These are phyloP conservation scores for Brachionus paranguensis DNA, from an alignment of 1,140 invertebrate species.

Conservation along the genomic window DNA sequence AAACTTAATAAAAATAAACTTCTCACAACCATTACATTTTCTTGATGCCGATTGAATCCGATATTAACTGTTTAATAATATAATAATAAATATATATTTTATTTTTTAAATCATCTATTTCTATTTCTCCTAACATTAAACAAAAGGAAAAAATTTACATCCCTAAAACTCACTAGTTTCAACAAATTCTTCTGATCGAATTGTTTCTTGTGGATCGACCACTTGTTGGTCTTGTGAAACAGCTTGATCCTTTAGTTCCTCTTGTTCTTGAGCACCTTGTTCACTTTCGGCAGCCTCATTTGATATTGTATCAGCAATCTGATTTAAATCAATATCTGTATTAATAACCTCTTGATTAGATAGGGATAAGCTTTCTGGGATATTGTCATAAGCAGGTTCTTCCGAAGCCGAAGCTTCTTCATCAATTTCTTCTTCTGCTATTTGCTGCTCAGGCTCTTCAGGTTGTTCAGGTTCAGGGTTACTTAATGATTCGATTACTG, in stretches of 20 bases:
- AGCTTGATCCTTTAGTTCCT: background rate
- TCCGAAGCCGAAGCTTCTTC: background rate
- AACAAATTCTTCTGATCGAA: background rate
- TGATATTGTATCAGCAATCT: background rate
- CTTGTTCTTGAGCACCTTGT: background rate
- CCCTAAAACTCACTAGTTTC: slow-evolving; percentile 41
- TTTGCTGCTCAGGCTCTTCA: background rate
- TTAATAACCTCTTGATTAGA: background rate
- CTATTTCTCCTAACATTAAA: background rate
- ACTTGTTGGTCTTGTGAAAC: background rate
- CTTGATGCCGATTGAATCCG: background rate
- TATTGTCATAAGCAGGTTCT: background rate
- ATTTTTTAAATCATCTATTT: background rate
- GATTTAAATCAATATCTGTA: slow-evolving; percentile 36
- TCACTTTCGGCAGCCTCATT: background rate
- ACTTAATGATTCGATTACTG: background rate
- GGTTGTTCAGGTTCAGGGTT: background rate
- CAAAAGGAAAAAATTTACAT: slow-evolving; percentile 42
- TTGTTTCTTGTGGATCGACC: background rate
- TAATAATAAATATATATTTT: background rate
- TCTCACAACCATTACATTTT: background rate
- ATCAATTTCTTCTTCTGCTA: background rate
- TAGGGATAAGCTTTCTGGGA: background rate
- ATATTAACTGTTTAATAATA: background rate
- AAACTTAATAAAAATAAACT: background rate